Base-by-base conservation (phyloP, 92 coral and sea anemone species). In the Isaurus tuberculatus region DNA sequence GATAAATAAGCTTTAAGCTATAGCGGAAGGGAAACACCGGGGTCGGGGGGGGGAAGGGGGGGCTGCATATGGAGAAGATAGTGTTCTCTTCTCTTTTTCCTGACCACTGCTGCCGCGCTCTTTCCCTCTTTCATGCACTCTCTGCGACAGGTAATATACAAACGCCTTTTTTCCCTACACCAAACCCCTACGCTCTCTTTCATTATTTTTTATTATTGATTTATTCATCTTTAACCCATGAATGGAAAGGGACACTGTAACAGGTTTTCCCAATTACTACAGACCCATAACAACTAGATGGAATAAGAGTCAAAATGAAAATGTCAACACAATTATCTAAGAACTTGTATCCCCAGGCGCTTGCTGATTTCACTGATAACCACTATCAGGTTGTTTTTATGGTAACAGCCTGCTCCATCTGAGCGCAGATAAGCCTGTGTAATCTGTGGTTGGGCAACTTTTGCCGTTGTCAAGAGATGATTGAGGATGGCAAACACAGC, bases 401-500 rank as follows among this genome's bases (percentile, higher is more conserved):
- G 80, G 85, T 86, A 86, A 67, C 85, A 86, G 57, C 90, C 86
- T 32, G 90, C 90, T 28, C 81, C 80, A 70, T 86, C 90, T 79
- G 90, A 51, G 60, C 60, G 60, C 22, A 51, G 60, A 51, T 51
- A 51, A 51, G 60, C 60, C 22, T 16, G 60, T 51, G 60, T 51
- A 51, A 51, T 51, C 60, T 51, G 60, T 0, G 60, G 60, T 51
- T 51, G 60, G 17, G 60, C 60, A 51, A n/a, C 22, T 51, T 51
- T 51, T 51, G 22, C 60, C 60, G 68, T 75, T 72, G 51, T n/a
- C 34, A 87, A 72, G 32, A 87, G 86, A 75, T 80, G 86, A 53
- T 60, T 73, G 73, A 87, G 70, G 46, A 87, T 72, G 28, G 90
- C 81, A 2, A 31, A 51, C 28, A 86, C 82, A 7, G 86, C 81